These are phyloP conservation scores for Mycteria americana DNA, from an alignment of 2,797 vertebrate species.

Conservation along the genomic window DNA sequence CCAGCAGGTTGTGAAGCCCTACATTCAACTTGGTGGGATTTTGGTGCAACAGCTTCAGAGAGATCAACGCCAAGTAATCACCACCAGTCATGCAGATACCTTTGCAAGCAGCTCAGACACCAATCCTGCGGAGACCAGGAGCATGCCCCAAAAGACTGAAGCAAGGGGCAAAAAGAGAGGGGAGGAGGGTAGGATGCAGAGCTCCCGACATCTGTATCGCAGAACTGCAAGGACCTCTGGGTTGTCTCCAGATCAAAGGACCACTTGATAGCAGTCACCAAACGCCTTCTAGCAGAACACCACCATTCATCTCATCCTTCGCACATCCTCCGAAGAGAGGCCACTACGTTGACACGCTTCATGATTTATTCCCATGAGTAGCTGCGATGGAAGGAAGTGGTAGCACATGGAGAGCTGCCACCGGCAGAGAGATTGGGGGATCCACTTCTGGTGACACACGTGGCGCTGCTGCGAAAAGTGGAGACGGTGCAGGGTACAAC, in stretches of 20 bases:
- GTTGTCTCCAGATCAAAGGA: conserved; percentile 50
- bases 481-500: not conserved
- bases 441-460: not conserved
- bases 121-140: not conserved
- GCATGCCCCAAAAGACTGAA: not conserved
- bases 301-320: not conserved
- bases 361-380: not conserved
- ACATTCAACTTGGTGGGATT: not conserved
- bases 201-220: conserved; percentile 16
- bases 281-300: conserved; percentile 13
- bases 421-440: not conserved
- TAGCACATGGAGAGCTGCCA: not conserved
- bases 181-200: not conserved
- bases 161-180: not conserved
- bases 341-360: not conserved
- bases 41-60: not conserved
- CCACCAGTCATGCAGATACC: not conserved
- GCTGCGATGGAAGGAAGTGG: not conserved
- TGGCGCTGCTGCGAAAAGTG: not conserved
- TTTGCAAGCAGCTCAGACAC: not conserved
- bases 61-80: not conserved
- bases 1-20: not conserved
- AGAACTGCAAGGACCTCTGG: conserved; percentile 14
- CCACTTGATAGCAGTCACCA: conserved; percentile 30
- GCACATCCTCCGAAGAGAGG: not conserved